phyloP scores from a whole-genome alignment of 2,797 vertebrate genomes.

The Etheostoma nigrum region DNA sequence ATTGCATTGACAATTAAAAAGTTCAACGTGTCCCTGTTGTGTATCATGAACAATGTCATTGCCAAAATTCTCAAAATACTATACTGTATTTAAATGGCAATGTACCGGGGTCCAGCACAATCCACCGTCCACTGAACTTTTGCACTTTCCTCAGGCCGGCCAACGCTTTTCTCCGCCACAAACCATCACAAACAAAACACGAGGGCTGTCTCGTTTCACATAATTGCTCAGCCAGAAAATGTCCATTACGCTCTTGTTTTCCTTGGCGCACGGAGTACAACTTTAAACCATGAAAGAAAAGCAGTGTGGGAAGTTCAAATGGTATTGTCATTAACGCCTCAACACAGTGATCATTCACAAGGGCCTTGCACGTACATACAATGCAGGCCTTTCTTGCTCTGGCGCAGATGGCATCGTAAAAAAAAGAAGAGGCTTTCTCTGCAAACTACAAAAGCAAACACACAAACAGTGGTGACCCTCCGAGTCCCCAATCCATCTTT shows the following conservation, averaged over 20 bases:
- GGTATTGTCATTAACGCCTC: slow-evolving; percentile 83
- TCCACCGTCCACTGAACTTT: slow-evolving; percentile 72
- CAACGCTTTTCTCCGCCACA: slow-evolving; percentile 69
- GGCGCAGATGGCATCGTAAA: slow-evolving; percentile 84
- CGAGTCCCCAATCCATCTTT: slow-evolving; percentile 84
- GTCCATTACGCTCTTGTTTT: slow-evolving; percentile 82
- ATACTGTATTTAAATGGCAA: slow-evolving; percentile 1
- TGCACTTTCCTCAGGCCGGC: slow-evolving; percentile 66
- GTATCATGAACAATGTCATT: slow-evolving; percentile 13
- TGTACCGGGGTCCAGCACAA: slow-evolving; percentile 24
- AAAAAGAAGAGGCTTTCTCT: slow-evolving; percentile 72
- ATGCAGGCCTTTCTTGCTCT: slow-evolving; percentile 76
- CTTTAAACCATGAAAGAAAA: slow-evolving; percentile 80
- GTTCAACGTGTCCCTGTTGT: not conserved
- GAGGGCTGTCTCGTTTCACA: slow-evolving; percentile 74
- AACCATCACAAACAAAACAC: slow-evolving; percentile 79
- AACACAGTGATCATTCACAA: slow-evolving; percentile 80
- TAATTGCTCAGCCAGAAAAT: slow-evolving; percentile 82
- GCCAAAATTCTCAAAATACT: slow-evolving; percentile 14
- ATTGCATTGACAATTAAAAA: not conserved
- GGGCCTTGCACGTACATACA: slow-evolving; percentile 75
- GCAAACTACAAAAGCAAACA: slow-evolving; percentile 87
- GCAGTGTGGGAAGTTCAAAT: slow-evolving; percentile 84
- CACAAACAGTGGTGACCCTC: slow-evolving; percentile 85
- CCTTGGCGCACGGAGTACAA: slow-evolving; percentile 73